Evolutionary conservation across 2,888 invertebrate genomes (phyloP), one percentile per base, ranked within the genome.

Genomic region (Platerodrilus igneus): DNA sequence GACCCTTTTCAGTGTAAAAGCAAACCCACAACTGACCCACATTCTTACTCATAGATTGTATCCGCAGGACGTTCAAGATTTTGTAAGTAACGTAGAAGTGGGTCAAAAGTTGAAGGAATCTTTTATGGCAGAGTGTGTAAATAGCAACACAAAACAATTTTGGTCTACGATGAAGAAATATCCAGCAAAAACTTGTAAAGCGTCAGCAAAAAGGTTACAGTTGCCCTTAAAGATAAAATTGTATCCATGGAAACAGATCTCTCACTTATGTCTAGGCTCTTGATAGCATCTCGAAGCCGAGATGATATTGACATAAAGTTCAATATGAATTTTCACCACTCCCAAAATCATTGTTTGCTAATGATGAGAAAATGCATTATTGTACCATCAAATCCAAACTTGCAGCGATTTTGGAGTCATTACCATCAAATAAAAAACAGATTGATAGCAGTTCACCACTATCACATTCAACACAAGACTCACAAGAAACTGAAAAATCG

Each of bases 151-250:
- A n/a, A n/a, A n/a, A n/a, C 32, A 18, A n/a, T 32, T 32, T 21
- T 32, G 32, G 32, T 19, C 19, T 32, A 19, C 16, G 13, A 20
- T 32, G 32, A 32, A 32, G 11, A 32, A 32, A 32, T 27, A 32
- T 32, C n/a, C 14, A 4, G 21, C 21, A 20, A 32, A 32, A 22
- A 22, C 8, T 18, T 32, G 21, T 32, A 32, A 32, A 32, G 21
- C 15, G 11, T 14, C 21, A 32, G 32, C 32, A 14, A 32, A 32
- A 32, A 32, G 13, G 32, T 20, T 22, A 32, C 19, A 32, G 21
- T 30, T 17, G 10, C 7, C 3, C 19, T 32, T 18, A 20, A 32
- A 32, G 32, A 32, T n/a, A 20, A 32, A 32, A 32, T 20, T 20
- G 21, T 32, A 10, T 19, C 32, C 19, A 32, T 32, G 21, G 21